Conservation (phyloP, 2,888 invertebrate genomes). For the Andricus quercusramuli region DNA sequence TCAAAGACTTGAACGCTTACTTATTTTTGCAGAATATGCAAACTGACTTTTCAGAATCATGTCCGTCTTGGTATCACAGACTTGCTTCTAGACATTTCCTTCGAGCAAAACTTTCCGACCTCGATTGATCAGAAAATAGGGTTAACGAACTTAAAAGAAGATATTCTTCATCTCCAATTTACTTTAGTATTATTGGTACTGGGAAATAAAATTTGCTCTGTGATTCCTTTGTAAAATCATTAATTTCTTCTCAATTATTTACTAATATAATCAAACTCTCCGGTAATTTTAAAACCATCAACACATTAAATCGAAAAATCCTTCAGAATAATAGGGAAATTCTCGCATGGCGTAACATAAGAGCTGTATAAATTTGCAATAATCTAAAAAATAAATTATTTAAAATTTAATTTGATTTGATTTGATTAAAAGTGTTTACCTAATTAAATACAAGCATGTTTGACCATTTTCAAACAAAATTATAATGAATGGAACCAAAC, state of each 20-base stretch:
- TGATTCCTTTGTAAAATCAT: neutral
- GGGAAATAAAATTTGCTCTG: neutral
- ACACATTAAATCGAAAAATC: neutral
- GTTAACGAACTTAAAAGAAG: neutral
- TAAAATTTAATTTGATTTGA: too few species aligned
- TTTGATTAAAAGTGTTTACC: too few species aligned
- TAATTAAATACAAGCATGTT: neutral
- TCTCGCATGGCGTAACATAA: neutral
- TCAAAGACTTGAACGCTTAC: neutral
- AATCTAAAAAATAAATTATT: neutral
- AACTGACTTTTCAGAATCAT: neutral
- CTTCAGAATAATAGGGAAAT: neutral
- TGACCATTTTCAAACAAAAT: neutral
- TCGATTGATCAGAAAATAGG: too few species aligned
- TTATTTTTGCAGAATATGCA: neutral
- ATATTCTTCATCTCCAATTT: neutral
- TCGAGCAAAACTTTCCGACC: too few species aligned
- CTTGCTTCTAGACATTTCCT: too few species aligned
- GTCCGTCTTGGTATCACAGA: neutral
- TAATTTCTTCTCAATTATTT: neutral
- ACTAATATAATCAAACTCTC: neutral
- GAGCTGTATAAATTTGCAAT: neutral
- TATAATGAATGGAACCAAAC: neutral
- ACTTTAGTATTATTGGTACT: too few species aligned
- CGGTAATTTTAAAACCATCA: neutral